Evolutionary conservation across 2,797 vertebrate genomes (phyloP), one percentile per base, ranked within the genome.

Genomic region (Molothrus aeneus): DNA sequence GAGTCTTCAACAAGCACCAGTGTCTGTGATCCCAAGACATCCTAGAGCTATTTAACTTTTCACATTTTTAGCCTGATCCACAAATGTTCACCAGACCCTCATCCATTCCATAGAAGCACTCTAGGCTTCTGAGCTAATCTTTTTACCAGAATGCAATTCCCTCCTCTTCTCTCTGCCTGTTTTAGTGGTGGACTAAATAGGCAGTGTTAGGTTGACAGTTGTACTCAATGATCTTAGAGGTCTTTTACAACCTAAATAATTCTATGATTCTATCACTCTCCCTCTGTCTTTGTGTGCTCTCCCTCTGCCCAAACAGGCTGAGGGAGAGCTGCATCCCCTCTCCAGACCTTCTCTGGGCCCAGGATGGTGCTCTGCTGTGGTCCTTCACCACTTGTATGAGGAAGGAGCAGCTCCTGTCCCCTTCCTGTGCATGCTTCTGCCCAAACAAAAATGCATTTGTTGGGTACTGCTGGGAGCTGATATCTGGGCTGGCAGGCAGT

Each of bases 241-340:
- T 42, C 13, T 48, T 61, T 61, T 36, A 31, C 32, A 42, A 17
- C 13, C 9, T 48, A 63, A 88, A 36, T 4, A 48, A 54, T 36
- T 56, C 26, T 36, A 11, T 10, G 15, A n/a, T 16, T 77, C 6
- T 17, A 2, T 40, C 59, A 50, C 9, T 4, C 16, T 50, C 9
- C 3, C 19, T 65, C 32, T 25, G 3, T 26, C 14, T 59, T 31
- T 0, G 0, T 31, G 21, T 10, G 10, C 1, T 6, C 11, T 84
- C 20, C 19, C 42, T 80, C 43, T 6, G 4, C 22, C n/a, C 4
- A 2, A 12, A 29, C 4, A 60, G 21, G 8, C 40, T 3, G 40
- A 36, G 36, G 50, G 25, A 4, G 22, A 70, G 17, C 31, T 56
- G 6, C 29, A 28, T 32, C 11, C 15, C 36, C 21, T 22, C 43